A percentile compares a stretch with the other conserved stretches of the same genome.
Evolutionary conservation across 2,888 invertebrate genomes (phyloP).

Genomic region (Netelia melanura): DNA sequence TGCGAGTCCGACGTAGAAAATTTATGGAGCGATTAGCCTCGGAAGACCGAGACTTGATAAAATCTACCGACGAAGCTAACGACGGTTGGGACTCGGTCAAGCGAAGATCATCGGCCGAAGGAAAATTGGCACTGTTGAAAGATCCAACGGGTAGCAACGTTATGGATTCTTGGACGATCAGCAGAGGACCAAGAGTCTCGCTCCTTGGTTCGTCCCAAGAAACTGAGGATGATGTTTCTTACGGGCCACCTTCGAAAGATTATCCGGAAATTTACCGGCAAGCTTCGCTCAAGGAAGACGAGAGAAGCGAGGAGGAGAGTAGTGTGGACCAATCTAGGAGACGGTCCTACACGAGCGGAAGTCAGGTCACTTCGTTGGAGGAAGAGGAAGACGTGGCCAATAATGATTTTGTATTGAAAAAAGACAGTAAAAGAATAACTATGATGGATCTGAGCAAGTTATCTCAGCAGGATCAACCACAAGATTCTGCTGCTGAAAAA

Average conservation of each 20-base stretch:
- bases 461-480: slow-evolving; percentile 73
- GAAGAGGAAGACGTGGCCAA: slow-evolving; percentile 74
- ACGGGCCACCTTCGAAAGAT: slow-evolving; percentile 28
- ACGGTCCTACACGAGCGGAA: slow-evolving; percentile 75
- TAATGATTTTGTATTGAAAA: slow-evolving; percentile 78
- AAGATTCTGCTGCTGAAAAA: slow-evolving; percentile 71
- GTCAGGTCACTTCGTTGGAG: slow-evolving; percentile 77
- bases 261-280: slow-evolving; percentile 16
- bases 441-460: slow-evolving; percentile 80
- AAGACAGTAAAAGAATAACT: slow-evolving; percentile 77
- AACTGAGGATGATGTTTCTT: slow-evolving; percentile 77
- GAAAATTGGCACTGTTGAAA: slow-evolving; percentile 80
- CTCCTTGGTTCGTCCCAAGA: slow-evolving; percentile 80
- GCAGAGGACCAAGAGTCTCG: slow-evolving; percentile 76
- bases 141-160: slow-evolving; percentile 78
- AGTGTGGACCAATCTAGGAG: slow-evolving; percentile 70
- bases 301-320: slow-evolving; percentile 71
- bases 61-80: slow-evolving; percentile 68
- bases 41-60: slow-evolving; percentile 69
- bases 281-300: slow-evolving; percentile 45
- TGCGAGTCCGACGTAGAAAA: slow-evolving; percentile 77
- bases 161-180: slow-evolving; percentile 82
- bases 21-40: slow-evolving; percentile 75
- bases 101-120: slow-evolving; percentile 83
- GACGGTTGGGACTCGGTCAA: slow-evolving; percentile 75